phyloP scores from a whole-genome alignment of 1,140 invertebrate genomes.

The Rhagoletis pomonella region DNA sequence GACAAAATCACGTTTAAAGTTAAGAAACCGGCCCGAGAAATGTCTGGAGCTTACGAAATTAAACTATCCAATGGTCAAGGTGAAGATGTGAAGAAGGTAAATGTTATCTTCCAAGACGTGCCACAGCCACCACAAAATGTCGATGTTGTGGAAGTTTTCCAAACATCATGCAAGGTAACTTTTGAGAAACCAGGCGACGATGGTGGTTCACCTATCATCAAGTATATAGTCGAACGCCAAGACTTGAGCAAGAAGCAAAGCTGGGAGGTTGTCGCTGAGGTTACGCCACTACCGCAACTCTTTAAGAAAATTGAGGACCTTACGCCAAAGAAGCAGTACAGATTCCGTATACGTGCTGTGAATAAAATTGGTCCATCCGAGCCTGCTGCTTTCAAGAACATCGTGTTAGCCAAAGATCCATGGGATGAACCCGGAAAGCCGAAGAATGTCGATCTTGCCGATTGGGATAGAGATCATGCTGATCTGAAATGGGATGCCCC shows the following conservation, averaged over 20 bases:
- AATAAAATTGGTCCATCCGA: constrained; percentile 94
- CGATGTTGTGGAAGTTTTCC: constrained; percentile 93
- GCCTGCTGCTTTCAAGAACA: constrained; percentile 88
- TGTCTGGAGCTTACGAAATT: constrained; percentile 89
- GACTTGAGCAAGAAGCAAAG: constrained; percentile 91
- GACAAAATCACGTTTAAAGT: constrained; percentile 93
- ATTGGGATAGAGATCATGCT: constrained; percentile 97
- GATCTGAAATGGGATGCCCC: constrained; percentile 94
- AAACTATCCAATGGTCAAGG: constrained; percentile 91
- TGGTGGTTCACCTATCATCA: constrained; percentile 91
- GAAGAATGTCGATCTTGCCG: constrained; percentile 89
- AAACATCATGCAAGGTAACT: constrained; percentile 91
- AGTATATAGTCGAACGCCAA: constrained; percentile 96
- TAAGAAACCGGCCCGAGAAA: constrained; percentile 89
- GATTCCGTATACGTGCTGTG: constrained; percentile 95
- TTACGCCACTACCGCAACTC: constrained; percentile 79
- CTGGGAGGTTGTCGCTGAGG: constrained; percentile 89
- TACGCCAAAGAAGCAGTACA: constrained; percentile 90
- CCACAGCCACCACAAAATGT: constrained; percentile 91
- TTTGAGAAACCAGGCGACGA: constrained; percentile 96
- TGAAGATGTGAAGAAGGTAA: constrained; percentile 88
- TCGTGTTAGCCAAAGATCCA: constrained; percentile 96
- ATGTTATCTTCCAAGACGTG: constrained; percentile 92
- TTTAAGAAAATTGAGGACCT: constrained; percentile 92
- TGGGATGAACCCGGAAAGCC: constrained; percentile 98